Evolutionary conservation across 2,113 vertebrate genomes (phyloP).

Genomic region (Thomomys bottae): DNA sequence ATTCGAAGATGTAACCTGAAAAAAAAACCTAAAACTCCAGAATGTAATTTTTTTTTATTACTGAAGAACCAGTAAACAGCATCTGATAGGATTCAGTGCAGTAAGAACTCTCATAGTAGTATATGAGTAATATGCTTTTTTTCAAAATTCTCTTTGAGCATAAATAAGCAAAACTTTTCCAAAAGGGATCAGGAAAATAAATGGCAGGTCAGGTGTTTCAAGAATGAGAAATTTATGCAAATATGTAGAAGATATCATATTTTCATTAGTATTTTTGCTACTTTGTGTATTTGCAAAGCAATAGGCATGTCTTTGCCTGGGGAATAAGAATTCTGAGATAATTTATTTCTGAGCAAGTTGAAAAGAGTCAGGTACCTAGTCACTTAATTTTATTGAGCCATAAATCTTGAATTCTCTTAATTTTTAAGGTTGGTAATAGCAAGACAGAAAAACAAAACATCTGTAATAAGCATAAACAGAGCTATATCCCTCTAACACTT

Average conservation of each 20-base stretch:
- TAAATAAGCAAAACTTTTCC: background rate
- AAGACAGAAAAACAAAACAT: background rate
- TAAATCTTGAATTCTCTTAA: conserved; percentile 8
- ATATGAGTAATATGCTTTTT: background rate
- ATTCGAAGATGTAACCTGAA: background rate
- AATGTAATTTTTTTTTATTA: conserved; percentile 47
- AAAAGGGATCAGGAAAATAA: conserved; percentile 8
- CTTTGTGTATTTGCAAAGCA: conserved; percentile 17
- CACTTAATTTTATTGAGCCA: conserved; percentile 41
- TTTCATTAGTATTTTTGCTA: background rate
- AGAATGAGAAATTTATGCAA: conserved; percentile 18
- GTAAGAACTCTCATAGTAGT: background rate
- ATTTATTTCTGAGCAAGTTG: background rate
- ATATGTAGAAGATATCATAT: background rate
- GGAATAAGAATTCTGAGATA: background rate
- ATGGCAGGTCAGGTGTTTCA: background rate
- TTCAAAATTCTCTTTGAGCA: background rate
- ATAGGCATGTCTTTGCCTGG: background rate
- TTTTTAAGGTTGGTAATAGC: background rate
- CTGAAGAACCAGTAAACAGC: background rate
- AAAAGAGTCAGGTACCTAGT: conserved; percentile 22
- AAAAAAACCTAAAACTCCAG: conserved; percentile 3
- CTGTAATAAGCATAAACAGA: conserved; percentile 24
- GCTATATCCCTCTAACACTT: background rate
- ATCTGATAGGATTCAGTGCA: background rate